Percentiles rank a stretch among this genome's conserved stretches.
phyloP scores from a whole-genome alignment of 2,113 vertebrate species.

The Sapayoa aenigma region DNA sequence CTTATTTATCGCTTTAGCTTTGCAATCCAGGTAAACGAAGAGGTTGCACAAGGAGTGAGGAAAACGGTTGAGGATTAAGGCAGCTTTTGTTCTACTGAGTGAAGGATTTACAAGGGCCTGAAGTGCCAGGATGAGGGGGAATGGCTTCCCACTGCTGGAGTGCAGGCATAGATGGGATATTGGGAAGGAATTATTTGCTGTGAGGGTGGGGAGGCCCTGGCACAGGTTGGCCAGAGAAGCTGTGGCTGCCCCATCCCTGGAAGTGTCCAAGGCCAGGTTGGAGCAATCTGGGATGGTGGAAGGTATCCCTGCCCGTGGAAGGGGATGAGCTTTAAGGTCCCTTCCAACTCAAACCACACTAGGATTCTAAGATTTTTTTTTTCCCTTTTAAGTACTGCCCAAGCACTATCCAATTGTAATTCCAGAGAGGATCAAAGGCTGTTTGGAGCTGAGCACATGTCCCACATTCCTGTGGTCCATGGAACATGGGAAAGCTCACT shows the following conservation, averaged over 20 bases:
- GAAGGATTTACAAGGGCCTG: not conserved
- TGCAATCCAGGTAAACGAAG: not conserved
- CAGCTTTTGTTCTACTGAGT: not conserved
- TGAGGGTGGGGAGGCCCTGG: not conserved
- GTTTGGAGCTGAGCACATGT: fast-evolving
- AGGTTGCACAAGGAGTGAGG: not conserved
- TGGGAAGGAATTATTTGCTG: not conserved
- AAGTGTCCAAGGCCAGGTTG: not conserved
- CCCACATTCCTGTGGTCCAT: fast-evolving
- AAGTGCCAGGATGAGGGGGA: not conserved
- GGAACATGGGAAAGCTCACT: fast-evolving
- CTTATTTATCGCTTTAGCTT: not conserved
- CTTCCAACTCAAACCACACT: not conserved
- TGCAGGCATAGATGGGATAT: not conserved
- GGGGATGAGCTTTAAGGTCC: fast-evolving
- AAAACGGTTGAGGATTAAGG: not conserved
- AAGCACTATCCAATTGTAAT: not conserved
- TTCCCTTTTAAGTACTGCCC: not conserved
- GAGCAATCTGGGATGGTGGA: not conserved
- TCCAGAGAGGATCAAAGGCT: fast-evolving
- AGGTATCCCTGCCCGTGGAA: not conserved
- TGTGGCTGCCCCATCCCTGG: not conserved
- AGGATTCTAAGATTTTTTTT: too few relatives aligned
- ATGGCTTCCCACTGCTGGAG: not conserved
- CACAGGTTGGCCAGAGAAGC: not conserved